Base-by-base conservation (phyloP, 2,888 invertebrate genomes). In the Molanna angustata region DNA sequence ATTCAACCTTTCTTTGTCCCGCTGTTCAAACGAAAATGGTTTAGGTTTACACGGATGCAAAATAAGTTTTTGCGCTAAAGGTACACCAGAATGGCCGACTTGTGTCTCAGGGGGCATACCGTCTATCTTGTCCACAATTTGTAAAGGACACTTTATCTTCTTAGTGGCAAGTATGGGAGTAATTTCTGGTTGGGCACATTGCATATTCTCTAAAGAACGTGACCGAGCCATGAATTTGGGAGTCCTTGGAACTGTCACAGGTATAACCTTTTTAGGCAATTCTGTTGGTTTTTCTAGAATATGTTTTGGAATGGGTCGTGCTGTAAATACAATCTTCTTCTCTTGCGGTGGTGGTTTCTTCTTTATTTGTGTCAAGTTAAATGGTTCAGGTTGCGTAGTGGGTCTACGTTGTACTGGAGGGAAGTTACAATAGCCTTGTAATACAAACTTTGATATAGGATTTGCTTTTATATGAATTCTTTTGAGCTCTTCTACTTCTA, bases 11-110 rank as follows among this genome's bases (percentile, higher is more conserved):
- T 76, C 69, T 63, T 80, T 80, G 65, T 87, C 80, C 11, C 85
- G 68, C 49, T 79, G 72, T 53, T 85, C 85, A 70, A 90, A 89
- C 59, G 85, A 85, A 63, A 88, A 88, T 11, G 87, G 87, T 49
- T 70, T 42, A 1, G 64, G 61, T 55, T 60, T 60, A 17, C 62
- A 61, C n/a, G 56, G 54, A 22, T 54, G 44, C 17, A 31, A 32
- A 7, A 33, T 13, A 9, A 18, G 17, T 35, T 49, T 59, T 14
- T 52, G 49, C 1, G 43, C 37, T 11, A 54, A 13, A 2, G 59
- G 59, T 13, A 59, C 59, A 3, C 56, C 56, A 7, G 52, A 44
- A 37, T 59, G 59, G 3, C 56, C 56, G 2, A 41, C 40, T 2
- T n/a, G 13, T 13, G 22, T 11, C 44, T 40, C 42, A 16, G 52